A percentile compares a stretch with the other conserved stretches of the same genome.
Evolutionary conservation across 1,140 invertebrate genomes (phyloP).

Genomic region (Andricus grossulariae): DNA sequence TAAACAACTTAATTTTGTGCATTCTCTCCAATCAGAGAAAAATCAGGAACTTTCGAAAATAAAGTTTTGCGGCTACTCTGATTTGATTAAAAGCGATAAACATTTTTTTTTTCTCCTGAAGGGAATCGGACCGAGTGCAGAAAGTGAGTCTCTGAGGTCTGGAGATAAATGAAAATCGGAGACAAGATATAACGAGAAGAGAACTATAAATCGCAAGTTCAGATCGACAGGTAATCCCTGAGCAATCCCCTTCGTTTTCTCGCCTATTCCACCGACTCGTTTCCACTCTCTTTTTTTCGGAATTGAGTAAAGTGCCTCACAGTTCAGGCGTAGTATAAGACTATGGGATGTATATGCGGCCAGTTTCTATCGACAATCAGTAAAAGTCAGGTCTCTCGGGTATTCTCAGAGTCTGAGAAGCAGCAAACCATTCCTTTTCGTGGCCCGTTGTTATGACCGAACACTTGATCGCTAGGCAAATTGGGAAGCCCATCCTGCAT

Average conservation of each 20-base stretch:
- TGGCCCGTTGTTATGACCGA: not conserved
- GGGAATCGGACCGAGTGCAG: not conserved
- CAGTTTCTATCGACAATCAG: slow-evolving; percentile 10
- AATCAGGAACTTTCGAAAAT: no score
- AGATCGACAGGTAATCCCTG: slow-evolving; percentile 18
- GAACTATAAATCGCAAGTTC: slow-evolving; percentile 3
- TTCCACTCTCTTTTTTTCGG: not conserved
- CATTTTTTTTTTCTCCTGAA: not conserved
- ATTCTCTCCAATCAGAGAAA: no score
- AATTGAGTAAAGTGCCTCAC: slow-evolving; percentile 7
- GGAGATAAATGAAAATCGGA: not conserved
- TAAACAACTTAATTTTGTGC: no score
- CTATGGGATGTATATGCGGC: not conserved
- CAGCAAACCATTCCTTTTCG: slow-evolving; percentile 15
- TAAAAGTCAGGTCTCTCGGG: slow-evolving; percentile 1
- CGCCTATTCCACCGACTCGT: slow-evolving; percentile 1
- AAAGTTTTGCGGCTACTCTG: no score
- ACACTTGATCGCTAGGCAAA: slow-evolving; percentile 17
- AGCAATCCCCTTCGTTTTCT: slow-evolving; percentile 10
- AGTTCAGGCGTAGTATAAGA: not conserved
- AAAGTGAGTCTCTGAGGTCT: not conserved
- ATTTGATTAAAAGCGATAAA: not conserved
- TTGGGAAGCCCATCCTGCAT: slow-evolving; percentile 19
- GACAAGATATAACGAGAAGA: not conserved
- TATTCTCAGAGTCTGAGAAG: not conserved